Percentiles rank a stretch among this genome's conserved stretches.
Evolutionary conservation across 2,113 vertebrate genomes (phyloP).

Genomic region (Leiothrix lutea): DNA sequence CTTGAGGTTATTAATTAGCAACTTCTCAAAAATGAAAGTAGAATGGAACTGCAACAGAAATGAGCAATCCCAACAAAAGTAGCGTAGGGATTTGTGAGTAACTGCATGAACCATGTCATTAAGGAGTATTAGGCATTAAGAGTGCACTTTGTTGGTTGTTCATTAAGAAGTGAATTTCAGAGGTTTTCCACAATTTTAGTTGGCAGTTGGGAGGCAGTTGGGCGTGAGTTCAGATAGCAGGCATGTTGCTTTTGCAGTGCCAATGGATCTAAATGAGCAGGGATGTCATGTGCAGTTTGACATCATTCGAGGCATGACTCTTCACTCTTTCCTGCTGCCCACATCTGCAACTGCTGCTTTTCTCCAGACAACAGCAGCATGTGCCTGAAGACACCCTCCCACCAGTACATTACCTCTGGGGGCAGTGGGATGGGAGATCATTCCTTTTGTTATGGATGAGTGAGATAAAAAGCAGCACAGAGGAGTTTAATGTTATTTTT

Average conservation of each 20-base stretch:
- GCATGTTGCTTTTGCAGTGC: not conserved
- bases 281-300: not conserved
- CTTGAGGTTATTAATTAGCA: not conserved
- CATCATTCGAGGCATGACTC: not conserved
- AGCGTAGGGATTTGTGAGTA: not conserved
- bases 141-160: not conserved
- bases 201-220: not conserved
- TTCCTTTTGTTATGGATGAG: not conserved
- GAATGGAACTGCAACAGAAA: not conserved
- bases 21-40: not conserved
- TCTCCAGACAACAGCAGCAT: not conserved
- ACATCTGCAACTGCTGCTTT: not conserved
- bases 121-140: not conserved
- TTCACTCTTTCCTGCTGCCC: not conserved
- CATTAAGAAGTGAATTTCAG: not conserved
- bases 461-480: not conserved
- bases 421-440: not conserved
- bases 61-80: not conserved
- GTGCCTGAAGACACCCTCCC: not conserved
- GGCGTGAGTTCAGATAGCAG: not conserved
- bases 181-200: not conserved
- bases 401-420: not conserved
- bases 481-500: conserved; percentile 1
- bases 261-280: not conserved
- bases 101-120: not conserved